Evolutionary conservation across 2,888 invertebrate species (phyloP).

Genomic region (Melieria crassipennis): DNA sequence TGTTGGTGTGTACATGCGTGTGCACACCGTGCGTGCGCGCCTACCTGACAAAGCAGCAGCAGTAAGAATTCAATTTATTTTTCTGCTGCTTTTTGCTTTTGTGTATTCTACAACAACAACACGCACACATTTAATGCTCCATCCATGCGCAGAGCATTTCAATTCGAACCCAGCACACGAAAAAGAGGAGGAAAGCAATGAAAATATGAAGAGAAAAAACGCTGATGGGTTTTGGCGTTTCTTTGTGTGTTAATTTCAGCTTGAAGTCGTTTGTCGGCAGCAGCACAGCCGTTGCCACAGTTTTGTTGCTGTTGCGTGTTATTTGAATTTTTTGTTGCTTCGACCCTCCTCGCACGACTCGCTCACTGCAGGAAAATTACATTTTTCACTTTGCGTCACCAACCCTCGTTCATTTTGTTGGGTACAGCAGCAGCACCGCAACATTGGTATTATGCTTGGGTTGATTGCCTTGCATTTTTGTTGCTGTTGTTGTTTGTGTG

Average conservation of each 20-base stretch:
- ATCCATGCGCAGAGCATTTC: constrained; percentile 30
- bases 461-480: not conserved
- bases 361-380: not conserved
- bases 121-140: not conserved
- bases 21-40: constrained; percentile 3
- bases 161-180: not conserved
- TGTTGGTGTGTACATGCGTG: not conserved
- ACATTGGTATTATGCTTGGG: no score
- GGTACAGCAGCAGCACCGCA: not conserved
- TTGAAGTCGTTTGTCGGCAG: no score
- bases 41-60: constrained; percentile 17
- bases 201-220: not conserved
- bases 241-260: constrained; percentile 27
- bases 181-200: not conserved
- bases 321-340: constrained; percentile 44
- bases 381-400: constrained; percentile 24
- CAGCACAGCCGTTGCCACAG: no score
- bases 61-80: not conserved
- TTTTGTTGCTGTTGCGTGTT: constrained; percentile 52
- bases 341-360: not conserved
- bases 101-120: constrained; percentile 7
- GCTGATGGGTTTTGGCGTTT: constrained; percentile 33
- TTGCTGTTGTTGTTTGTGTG: not conserved
- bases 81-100: constrained; percentile 4
- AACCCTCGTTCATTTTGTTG: constrained; percentile 32